phyloP scores from a whole-genome alignment of 2,888 invertebrate species.

The Deilephila elpenor region DNA sequence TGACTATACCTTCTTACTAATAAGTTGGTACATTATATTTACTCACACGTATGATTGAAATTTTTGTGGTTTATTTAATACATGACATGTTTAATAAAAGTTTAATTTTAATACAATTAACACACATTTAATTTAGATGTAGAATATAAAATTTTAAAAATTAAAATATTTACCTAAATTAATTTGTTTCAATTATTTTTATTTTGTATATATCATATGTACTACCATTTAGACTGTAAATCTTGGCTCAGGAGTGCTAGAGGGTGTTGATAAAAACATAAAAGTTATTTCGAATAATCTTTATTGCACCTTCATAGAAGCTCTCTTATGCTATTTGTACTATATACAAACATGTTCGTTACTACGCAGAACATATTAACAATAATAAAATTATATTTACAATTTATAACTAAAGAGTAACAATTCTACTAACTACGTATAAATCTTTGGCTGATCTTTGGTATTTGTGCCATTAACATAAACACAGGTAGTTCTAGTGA shows the following conservation, averaged over 20 bases:
- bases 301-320: slow-evolving; percentile 74
- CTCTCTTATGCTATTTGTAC: slow-evolving; percentile 63
- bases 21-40: no score
- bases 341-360: slow-evolving; percentile 78
- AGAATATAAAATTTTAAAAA: no score
- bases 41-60: no score
- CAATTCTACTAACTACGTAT: slow-evolving; percentile 67
- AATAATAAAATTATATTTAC: slow-evolving; percentile 70
- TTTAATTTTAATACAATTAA: no score
- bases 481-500: not conserved
- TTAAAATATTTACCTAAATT: no score
- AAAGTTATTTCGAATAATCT: slow-evolving; percentile 43
- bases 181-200: no score
- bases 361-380: slow-evolving; percentile 62
- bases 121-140: no score
- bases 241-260: not conserved
- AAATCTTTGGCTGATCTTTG: slow-evolving; percentile 39
- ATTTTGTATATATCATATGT: no score
- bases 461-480: slow-evolving; percentile 27
- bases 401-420: slow-evolving; percentile 62
- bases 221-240: no score
- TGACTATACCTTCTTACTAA: no score
- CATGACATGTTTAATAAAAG: no score
- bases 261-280: slow-evolving; percentile 10
- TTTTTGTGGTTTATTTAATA: no score